Percentiles rank a stretch among this genome's conserved stretches.
Conservation (phyloP, 2,797 vertebrate genomes). For the Cuculus canorus region DNA sequence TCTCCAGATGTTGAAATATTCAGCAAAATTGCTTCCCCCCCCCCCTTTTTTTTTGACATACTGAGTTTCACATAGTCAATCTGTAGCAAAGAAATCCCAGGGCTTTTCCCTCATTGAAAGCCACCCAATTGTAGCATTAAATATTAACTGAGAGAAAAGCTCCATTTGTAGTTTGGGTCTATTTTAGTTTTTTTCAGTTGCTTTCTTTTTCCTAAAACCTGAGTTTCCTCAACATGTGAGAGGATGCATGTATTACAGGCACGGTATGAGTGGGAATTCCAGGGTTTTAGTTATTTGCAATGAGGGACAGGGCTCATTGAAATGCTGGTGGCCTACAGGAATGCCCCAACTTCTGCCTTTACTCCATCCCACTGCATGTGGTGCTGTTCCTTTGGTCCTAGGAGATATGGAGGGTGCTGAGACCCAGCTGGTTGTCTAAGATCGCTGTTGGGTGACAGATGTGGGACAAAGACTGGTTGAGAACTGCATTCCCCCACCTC, state of each 20-base stretch:
- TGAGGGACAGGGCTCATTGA: not conserved
- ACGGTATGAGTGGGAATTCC: not conserved
- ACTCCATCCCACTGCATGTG: not conserved
- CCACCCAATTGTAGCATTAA: conserved; percentile 41
- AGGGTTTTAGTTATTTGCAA: not conserved
- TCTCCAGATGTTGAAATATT: conserved; percentile 77
- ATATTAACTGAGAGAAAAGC: conserved; percentile 56
- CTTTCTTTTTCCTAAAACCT: not conserved
- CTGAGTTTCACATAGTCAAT: conserved; percentile 50
- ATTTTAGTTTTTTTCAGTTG: not conserved
- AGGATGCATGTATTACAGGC: not conserved
- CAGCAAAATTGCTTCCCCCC: conserved; percentile 59
- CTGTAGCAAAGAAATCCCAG: conserved; percentile 12
- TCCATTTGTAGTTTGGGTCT: not conserved
- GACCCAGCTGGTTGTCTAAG: not conserved
- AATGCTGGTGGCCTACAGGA: not conserved
- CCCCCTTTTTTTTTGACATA: not conserved
- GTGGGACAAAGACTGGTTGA: not conserved
- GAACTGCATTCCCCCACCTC: rapidly evolving
- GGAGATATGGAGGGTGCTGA: not conserved
- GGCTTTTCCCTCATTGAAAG: not conserved
- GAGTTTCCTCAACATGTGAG: not conserved
- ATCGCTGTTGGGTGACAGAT: not conserved
- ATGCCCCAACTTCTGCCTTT: not conserved
- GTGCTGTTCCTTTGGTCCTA: not conserved